Base-by-base conservation (phyloP, 1,140 invertebrate species). In the Mamestra configurata region DNA sequence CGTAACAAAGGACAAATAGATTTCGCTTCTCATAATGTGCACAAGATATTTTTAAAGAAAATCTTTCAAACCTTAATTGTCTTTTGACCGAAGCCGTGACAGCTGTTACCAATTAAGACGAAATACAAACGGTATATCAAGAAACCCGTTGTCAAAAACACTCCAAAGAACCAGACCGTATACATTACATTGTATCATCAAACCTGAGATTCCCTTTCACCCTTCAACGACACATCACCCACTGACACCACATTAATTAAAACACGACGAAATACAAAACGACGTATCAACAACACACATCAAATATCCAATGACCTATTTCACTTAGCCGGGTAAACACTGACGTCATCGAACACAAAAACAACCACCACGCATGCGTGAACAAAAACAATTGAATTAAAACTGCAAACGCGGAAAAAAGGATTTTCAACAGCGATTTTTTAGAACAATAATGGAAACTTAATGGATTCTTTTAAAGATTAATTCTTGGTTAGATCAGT, bases 321-420 rank as follows among this genome's bases (percentile, higher is more conserved):
- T 22, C n/a, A 73, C 35, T 73, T 57, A 15, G 27, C 35, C 35
- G 71, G 27, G 31, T 73, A 57, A 57, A 13, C 49, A 57, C 71
- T 73, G 71, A 73, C 71, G 31, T 73, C 71, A 73, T 22, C 18
- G 13, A 15, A 40, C 40, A 68, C 37, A 35, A 73, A 73, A 73
- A 73, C 71, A 73, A 73, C n/a, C 0, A 24, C 5, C 4, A 73
- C 71, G 71, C 71, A 73, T 73, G 71, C 71, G 71, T 53, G 5
- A 22, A 2, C n/a, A 73, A 31, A 73, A 40, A 43, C 35, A 57
- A 57, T 40, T 55, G 18, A 73, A 53, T 55, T 15, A 37, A 11
- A 11, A 22, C n/a, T 27, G 13, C n/a, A 37, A 49, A 49, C 27
- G 15, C 24, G 10, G 4, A 31, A 31, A 70, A 27, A 15, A 18